Evolutionary conservation across 2,888 invertebrate genomes (phyloP), one percentile per base, ranked within the genome.

Genomic region (Athalia rosae): DNA sequence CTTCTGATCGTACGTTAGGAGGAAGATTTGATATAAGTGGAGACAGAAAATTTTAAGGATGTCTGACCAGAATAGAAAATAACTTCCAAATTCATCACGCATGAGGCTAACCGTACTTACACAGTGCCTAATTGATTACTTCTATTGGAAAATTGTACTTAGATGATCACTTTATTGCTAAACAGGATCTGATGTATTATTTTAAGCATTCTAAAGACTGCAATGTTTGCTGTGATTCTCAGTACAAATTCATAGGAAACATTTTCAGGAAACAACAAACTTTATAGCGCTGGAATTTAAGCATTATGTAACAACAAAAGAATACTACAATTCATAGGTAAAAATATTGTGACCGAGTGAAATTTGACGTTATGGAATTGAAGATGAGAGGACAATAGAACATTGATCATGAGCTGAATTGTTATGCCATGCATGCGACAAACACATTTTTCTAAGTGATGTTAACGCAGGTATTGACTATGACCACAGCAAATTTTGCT

Each of bases 171-270:
- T 67, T 50, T 41, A 45, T 58, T 71, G 45, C 59, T 28, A 13
- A 59, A 58, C 43, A 59, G 71, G 15, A 58, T 58, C 45, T 71
- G 58, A 71, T 71, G 47, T 58, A 58, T 58, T 59, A 58, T 45
- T 41, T 59, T 58, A 71, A 58, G 45, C 58, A 59, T 58, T 71
- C 43, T 8, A 45, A 45, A 71, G 71, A 71, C 56, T 43, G 48
- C 58, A 71, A 71, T 9, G 11, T 71, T 71, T 58, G 15, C 71
- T 71, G 71, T 71, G 47, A 71, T 71, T 58, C 43, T 67, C 11
- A 9, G 50, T 67, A 67, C 5, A 15, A 11, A 63, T 63, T 45
- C 63, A 5, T 45, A 6, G 45, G 63, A 47, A 48, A 64, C 47
- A 64, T 66, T 66, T 66, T 45, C 7, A 66, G 48, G 0, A 66